A percentile compares a stretch with the other conserved stretches of the same genome.
Conservation (phyloP, 2,113 vertebrate genomes). For the Nyctibius bracteatus region DNA sequence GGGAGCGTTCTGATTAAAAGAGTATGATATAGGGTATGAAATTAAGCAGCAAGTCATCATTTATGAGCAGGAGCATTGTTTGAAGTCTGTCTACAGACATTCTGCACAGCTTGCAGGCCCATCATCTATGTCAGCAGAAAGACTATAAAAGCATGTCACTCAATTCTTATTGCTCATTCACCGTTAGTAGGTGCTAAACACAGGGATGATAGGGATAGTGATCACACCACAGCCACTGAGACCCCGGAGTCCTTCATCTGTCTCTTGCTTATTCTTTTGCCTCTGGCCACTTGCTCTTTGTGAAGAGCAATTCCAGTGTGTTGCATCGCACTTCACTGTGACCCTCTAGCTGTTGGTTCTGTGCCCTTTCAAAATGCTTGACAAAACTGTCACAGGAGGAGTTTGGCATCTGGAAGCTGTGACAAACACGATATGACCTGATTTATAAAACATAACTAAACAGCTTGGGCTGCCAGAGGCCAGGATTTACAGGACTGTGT, state of each 20-base stretch:
- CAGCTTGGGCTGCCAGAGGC: conserved; percentile 24
- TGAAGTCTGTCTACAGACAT: not conserved
- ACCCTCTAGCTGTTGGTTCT: not conserved
- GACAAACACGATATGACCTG: not conserved
- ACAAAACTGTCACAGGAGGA: conserved; percentile 29
- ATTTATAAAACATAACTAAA: conserved; percentile 38
- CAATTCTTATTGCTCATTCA: not conserved
- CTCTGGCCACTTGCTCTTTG: not conserved
- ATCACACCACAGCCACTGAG: not conserved
- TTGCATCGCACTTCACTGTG: not conserved
- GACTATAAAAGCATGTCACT: not conserved
- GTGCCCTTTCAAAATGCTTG: conserved; percentile 4
- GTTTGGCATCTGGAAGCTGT: conserved; percentile 17
- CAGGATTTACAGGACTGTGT: not conserved
- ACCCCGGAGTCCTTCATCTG: not conserved
- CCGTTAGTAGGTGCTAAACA: not conserved
- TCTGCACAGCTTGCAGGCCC: not conserved
- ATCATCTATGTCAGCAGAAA: not conserved
- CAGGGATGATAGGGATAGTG: accelerated
- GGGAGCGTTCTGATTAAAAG: not conserved
- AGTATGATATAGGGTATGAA: not conserved
- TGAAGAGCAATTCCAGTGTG: not conserved
- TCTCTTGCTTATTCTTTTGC: not conserved
- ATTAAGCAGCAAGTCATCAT: not conserved
- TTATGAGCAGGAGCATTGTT: not conserved